phyloP scores from a whole-genome alignment of 2,888 invertebrate genomes.

The Seladonia tumulorum region DNA sequence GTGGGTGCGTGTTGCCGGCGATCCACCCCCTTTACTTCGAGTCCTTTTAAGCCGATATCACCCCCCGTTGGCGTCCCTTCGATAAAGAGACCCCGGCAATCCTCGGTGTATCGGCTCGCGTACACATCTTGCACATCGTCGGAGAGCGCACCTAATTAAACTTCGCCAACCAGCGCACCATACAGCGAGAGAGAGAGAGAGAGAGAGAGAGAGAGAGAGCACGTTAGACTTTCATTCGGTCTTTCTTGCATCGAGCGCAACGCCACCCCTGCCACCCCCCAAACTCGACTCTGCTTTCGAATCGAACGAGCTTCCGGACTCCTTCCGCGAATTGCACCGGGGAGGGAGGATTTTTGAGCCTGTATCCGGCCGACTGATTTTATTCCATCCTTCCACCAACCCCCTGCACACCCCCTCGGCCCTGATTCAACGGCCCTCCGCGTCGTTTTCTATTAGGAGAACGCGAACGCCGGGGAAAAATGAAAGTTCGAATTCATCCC shows the following conservation, averaged over 20 bases:
- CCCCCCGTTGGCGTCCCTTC: conserved; percentile 19
- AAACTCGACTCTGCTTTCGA: conserved; percentile 13
- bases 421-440: not conserved
- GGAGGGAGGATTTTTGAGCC: conserved; percentile 49
- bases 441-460: conserved; percentile 41
- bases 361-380: conserved; percentile 48
- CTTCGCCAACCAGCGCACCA: conserved; percentile 59
- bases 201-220: conserved; percentile 4
- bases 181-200: not conserved
- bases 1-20: conserved; percentile 21
- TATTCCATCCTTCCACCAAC: conserved; percentile 22
- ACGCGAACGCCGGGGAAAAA: conserved; percentile 44
- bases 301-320: conserved; percentile 35
- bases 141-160: conserved; percentile 78
- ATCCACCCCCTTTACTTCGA: conserved; percentile 21
- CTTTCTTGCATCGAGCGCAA: conserved; percentile 45
- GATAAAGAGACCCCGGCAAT: conserved; percentile 41
- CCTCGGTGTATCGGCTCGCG: conserved; percentile 48
- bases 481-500: conserved; percentile 43
- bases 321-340: conserved; percentile 50
- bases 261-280: conserved; percentile 2
- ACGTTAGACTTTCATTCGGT: conserved; percentile 66
- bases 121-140: conserved; percentile 34
- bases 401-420: not conserved
- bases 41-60: conserved; percentile 49